Evolutionary conservation across 2,113 vertebrate genomes (phyloP).

Genomic region (Ascaphus truei): DNA sequence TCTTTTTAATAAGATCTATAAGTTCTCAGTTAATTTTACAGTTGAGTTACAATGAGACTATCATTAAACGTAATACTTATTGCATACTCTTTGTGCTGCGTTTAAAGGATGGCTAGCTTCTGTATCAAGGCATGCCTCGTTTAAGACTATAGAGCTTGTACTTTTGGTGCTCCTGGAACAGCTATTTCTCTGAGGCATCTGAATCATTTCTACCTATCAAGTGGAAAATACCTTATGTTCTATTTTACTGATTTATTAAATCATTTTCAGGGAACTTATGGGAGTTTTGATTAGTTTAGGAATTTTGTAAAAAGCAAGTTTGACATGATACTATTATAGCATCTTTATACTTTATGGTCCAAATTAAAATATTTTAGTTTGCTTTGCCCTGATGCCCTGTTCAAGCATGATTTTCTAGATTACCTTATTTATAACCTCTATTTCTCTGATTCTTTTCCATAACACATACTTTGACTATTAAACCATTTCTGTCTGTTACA

Average conservation of each 20-base stretch:
- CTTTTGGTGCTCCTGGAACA: not conserved
- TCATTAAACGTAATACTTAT: conserved; percentile 35
- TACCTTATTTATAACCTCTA: conserved; percentile 24
- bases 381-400: not conserved
- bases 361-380: conserved; percentile 17
- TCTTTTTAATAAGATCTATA: conserved; percentile 42
- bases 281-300: conserved; percentile 31
- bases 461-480: conserved; percentile 27
- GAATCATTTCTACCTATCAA: conserved; percentile 22
- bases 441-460: conserved; percentile 5
- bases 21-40: conserved; percentile 59
- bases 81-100: not conserved
- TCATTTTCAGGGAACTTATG: conserved; percentile 12
- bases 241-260: conserved; percentile 28
- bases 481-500: conserved; percentile 22
- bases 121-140: conserved; percentile 21
- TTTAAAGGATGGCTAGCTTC: conserved; percentile 2
- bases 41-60: conserved; percentile 48
- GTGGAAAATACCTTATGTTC: conserved; percentile 32
- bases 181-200: not conserved
- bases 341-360: conserved; percentile 22
- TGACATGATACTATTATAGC: conserved; percentile 2
- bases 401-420: conserved; percentile 5
- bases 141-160: not conserved
- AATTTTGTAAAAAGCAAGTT: conserved; percentile 2